Evolutionary conservation across 2,113 vertebrate genomes (phyloP), one percentile per base, ranked within the genome.

Genomic region (Tachysurus vachellii): DNA sequence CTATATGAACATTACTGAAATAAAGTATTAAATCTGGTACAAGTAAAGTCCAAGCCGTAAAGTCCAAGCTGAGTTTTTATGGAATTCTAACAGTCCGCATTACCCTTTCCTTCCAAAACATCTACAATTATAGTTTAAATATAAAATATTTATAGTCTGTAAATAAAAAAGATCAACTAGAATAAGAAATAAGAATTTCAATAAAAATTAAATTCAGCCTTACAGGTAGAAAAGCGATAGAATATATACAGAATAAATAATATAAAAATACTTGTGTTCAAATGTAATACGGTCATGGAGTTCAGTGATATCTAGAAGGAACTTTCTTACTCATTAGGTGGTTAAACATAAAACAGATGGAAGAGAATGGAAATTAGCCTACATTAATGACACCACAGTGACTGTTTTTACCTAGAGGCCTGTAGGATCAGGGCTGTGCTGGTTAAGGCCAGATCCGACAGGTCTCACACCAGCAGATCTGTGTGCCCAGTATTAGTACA

Each of bases 401-500:
- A 75, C 68, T 76, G 26, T 62, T 75, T 86, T 64, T 56, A 70
- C 36, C 79, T 28, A 62, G 56, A 75, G 66, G 86, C 42, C 17
- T 2, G 0, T 73, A 71, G 53, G 36, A 56, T 7, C 26, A 56
- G 54, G 50, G 80, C 56, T 53, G 47, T 80, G 61, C 13, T 54
- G 75, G 53, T 80, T 56, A 86, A 80, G 13, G 47, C n/a, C 61
- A 68, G 61, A 36, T 86, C 68, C 76, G 13, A 70, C 62, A 71
- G 31, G 31, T 73, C 83, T 82, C 77, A 76, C 56, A 50, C 26
- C 88, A 85, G 26, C n/a, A 31, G 79, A 61, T n/a, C 71, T 80
- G 31, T 68, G 81, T 84, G 84, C 64, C 64, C 70, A 59, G 84
- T 47, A 82, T 88, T 90, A 88, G 87, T 88, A 86, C 64, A 88